phyloP scores from a whole-genome alignment of 2,113 vertebrate species.

The Scartelaos histophorus region DNA sequence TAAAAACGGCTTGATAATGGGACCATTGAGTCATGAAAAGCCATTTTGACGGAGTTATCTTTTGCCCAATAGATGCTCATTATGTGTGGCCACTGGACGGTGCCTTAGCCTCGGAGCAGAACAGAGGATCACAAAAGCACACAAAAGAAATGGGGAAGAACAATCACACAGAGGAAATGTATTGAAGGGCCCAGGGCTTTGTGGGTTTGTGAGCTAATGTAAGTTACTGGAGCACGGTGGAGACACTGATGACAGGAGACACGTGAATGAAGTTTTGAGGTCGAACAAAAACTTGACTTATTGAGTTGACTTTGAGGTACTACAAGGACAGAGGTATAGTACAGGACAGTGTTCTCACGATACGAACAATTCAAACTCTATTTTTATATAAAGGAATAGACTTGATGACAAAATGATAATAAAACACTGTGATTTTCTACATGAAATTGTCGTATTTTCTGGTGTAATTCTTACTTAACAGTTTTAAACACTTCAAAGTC shows the following conservation, averaged over 20 bases:
- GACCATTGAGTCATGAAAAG: slow-evolving; percentile 67
- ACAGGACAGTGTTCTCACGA: too few species aligned
- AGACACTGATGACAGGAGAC: background rate
- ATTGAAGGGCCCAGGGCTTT: slow-evolving; percentile 30
- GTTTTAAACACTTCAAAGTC: too few species aligned
- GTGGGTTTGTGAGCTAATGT: slow-evolving; percentile 24
- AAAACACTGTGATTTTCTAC: too few species aligned
- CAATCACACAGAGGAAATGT: slow-evolving; percentile 45
- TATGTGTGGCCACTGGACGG: slow-evolving; percentile 52
- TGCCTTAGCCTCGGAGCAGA: slow-evolving; percentile 55
- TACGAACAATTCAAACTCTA: too few species aligned
- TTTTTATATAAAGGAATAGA: too few species aligned
- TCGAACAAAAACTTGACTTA: background rate
- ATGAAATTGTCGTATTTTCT: too few species aligned
- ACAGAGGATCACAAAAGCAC: slow-evolving; percentile 44
- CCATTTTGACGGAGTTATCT: slow-evolving; percentile 51
- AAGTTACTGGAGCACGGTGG: slow-evolving; percentile 36
- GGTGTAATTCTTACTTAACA: too few species aligned
- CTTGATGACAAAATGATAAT: too few species aligned
- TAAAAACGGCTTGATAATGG: slow-evolving; percentile 57
- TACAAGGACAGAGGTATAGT: background rate
- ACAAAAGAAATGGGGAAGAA: slow-evolving; percentile 48
- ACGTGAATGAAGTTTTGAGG: background rate
- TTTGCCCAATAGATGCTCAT: slow-evolving; percentile 55
- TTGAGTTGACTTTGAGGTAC: background rate